These are phyloP conservation scores for Drosophila athabasca DNA, from an alignment of 1,140 invertebrate species.

Conservation along the genomic window DNA sequence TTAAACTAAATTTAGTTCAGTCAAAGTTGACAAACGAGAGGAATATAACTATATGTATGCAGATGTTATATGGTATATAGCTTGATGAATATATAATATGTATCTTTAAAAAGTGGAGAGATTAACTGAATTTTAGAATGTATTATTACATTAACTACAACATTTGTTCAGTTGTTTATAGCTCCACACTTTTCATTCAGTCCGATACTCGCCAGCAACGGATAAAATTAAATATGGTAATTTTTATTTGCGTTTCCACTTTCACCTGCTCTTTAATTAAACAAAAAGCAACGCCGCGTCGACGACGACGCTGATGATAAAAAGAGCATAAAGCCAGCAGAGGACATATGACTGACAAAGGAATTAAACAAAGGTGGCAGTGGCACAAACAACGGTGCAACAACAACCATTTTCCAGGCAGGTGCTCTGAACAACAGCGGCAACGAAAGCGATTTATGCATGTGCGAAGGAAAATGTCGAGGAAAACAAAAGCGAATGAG, in stretches of 20 bases:
- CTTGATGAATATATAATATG: too few species aligned
- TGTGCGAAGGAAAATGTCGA: slow-evolving; percentile 12
- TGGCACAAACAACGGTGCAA: slow-evolving; percentile 43
- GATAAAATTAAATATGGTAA: slow-evolving; percentile 1
- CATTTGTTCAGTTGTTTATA: background rate
- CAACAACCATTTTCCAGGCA: slow-evolving; percentile 52
- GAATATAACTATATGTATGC: background rate
- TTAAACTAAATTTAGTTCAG: too few species aligned
- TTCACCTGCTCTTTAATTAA: slow-evolving; percentile 49
- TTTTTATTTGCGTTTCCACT: slow-evolving; percentile 28
- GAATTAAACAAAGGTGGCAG: slow-evolving; percentile 38
- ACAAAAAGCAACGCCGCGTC: slow-evolving; percentile 32
- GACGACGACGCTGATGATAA: slow-evolving; percentile 20
- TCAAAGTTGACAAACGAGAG: too few species aligned
- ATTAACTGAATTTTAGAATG: too few species aligned
- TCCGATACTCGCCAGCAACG: background rate
- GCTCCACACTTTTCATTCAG: background rate
- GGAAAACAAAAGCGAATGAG: slow-evolving; percentile 25
- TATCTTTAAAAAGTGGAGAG: background rate
- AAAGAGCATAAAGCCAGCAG: slow-evolving; percentile 39
- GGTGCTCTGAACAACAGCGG: slow-evolving; percentile 40
- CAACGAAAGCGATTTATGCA: slow-evolving; percentile 37
- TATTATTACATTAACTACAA: background rate
- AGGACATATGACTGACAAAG: slow-evolving; percentile 26
- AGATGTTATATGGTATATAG: too few species aligned